These are phyloP conservation scores for Nesometra sesokonis DNA, from an alignment of 35 echinoderm and acorn worm species.

Conservation along the genomic window DNA sequence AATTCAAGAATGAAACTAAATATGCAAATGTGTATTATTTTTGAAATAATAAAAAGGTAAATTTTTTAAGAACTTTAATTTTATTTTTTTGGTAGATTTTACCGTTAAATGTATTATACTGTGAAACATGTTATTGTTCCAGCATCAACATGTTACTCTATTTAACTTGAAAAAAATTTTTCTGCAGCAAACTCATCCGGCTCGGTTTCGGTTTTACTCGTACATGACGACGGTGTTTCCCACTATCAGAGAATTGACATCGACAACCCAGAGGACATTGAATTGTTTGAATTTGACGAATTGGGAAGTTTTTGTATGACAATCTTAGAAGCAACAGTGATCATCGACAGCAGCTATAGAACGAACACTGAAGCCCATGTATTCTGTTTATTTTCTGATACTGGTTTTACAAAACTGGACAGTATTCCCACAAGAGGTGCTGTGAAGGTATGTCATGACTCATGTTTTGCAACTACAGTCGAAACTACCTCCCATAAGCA, in stretches of 20 bases:
- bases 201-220: not conserved
- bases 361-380: not conserved
- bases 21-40: too few species aligned
- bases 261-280: not conserved
- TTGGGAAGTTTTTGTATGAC: not conserved
- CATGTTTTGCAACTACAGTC: too few species aligned
- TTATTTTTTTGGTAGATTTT: too few species aligned
- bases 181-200: not conserved
- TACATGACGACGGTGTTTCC: not conserved
- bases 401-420: not conserved
- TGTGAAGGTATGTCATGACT: not conserved
- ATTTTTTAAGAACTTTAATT: too few species aligned
- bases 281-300: not conserved
- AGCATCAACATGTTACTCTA: too few species aligned
- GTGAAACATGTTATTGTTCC: too few species aligned
- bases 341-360: not conserved
- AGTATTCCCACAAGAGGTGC: not conserved
- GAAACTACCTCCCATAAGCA: too few species aligned
- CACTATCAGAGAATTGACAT: not conserved
- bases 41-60: too few species aligned
- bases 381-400: not conserved
- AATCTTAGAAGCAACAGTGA: not conserved
- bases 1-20: too few species aligned
- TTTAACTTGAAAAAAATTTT: too few species aligned
- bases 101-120: too few species aligned